Evolutionary conservation across 2,113 vertebrate genomes (phyloP).

Genomic region (Eurypyga helias): DNA sequence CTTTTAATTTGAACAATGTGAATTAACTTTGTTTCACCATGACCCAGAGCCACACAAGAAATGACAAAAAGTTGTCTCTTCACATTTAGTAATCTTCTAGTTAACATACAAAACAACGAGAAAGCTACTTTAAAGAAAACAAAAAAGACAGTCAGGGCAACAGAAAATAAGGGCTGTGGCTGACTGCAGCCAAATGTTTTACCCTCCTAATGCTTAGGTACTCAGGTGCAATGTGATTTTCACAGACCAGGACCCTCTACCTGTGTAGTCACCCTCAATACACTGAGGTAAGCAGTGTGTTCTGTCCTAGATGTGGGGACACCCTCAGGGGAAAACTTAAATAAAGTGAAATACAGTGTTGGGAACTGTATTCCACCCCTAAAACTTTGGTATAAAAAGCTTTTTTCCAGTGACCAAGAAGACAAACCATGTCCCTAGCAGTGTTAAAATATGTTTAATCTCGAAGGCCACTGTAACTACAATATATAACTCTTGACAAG

Average conservation of each 20-base stretch:
- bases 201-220: not conserved
- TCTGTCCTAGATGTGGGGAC: not conserved
- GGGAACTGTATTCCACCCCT: too few relatives aligned
- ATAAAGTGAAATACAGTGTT: not conserved
- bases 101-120: slow-evolving; percentile 13
- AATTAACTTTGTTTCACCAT: slow-evolving; percentile 21
- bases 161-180: not conserved
- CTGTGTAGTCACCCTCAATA: not conserved
- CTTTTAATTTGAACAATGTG: slow-evolving; percentile 4
- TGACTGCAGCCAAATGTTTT: not conserved
- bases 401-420: not conserved
- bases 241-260: not conserved
- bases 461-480: not conserved
- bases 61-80: slow-evolving; percentile 36
- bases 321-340: not conserved
- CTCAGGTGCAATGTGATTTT: not conserved
- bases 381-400: not conserved
- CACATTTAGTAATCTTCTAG: slow-evolving; percentile 34
- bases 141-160: not conserved
- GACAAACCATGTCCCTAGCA: not conserved
- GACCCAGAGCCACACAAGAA: not conserved
- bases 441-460: not conserved
- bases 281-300: not conserved
- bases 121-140: not conserved
- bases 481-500: not conserved